phyloP scores from a whole-genome alignment of 2,113 vertebrate genomes.

The Panthera tigris region DNA sequence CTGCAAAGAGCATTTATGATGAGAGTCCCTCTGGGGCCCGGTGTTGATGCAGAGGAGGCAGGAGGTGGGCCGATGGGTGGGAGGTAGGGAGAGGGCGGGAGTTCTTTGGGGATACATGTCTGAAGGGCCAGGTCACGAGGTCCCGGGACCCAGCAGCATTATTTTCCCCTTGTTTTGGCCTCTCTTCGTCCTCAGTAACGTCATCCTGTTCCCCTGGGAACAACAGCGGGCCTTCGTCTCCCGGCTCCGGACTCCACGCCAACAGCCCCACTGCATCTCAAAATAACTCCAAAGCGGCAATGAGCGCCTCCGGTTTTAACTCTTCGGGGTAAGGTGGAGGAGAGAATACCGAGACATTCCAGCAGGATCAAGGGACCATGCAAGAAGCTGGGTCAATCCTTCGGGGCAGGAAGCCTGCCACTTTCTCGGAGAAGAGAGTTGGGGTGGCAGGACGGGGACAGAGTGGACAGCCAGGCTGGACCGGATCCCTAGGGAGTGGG shows the following conservation, averaged over 20 bases:
- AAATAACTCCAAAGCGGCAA: conserved; percentile 85
- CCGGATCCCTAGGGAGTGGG: neutral
- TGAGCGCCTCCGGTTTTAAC: conserved; percentile 86
- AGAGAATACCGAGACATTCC: no score
- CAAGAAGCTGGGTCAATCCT: neutral
- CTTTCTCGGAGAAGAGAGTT: neutral
- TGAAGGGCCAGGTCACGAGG: neutral
- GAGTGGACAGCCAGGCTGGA: neutral
- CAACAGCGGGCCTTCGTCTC: conserved; percentile 87
- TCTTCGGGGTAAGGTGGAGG: conserved; percentile 85
- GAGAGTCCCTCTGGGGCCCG: neutral
- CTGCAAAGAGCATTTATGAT: neutral
- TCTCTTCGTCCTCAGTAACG: conserved; percentile 81
- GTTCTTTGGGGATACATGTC: neutral
- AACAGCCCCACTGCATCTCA: conserved; percentile 85
- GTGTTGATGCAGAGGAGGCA: neutral
- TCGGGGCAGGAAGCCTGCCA: neutral
- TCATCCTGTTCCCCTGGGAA: conserved; percentile 88
- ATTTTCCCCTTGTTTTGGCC: conserved; percentile 53
- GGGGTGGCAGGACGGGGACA: neutral
- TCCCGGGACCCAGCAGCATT: neutral
- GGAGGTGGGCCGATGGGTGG: neutral
- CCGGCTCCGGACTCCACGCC: conserved; percentile 84
- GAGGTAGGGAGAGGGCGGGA: neutral
- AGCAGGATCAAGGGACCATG: neutral